Percentiles rank a stretch among this genome's conserved stretches.
phyloP scores from a whole-genome alignment of 1,140 invertebrate genomes.

The Caenorhabditis tropicalis region DNA sequence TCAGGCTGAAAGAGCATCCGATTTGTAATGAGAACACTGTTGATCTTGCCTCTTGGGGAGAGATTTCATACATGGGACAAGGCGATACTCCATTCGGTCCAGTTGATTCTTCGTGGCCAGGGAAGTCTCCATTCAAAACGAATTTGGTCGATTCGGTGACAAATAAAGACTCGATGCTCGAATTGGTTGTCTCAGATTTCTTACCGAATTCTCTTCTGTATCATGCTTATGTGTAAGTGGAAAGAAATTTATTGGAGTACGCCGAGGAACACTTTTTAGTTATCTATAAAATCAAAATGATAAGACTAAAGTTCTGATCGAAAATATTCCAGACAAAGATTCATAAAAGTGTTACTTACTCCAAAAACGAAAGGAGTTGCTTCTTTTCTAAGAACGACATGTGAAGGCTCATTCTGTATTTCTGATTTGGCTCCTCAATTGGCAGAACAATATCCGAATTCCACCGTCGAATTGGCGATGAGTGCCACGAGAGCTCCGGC shows the following conservation, averaged over 20 bases:
- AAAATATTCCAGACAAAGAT: conserved; percentile 8
- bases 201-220: conserved; percentile 60
- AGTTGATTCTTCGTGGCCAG: conserved; percentile 51
- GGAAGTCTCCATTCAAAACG: conserved; percentile 18
- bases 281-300: too few relatives aligned
- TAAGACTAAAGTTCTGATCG: background rate
- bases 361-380: conserved; percentile 38
- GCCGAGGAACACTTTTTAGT: too few relatives aligned
- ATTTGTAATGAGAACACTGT: conserved; percentile 53
- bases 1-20: conserved; percentile 55
- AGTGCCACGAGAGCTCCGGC: conserved; percentile 52
- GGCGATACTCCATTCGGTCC: conserved; percentile 60
- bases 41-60: conserved; percentile 57
- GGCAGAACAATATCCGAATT: conserved; percentile 46
- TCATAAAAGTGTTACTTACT: conserved; percentile 25
- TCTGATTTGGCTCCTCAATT: conserved; percentile 49
- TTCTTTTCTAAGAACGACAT: conserved; percentile 43
- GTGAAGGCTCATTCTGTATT: conserved; percentile 47
- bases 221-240: conserved; percentile 58
- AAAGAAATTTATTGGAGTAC: too few relatives aligned
- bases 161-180: conserved; percentile 46
- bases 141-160: conserved; percentile 25
- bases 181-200: conserved; percentile 56
- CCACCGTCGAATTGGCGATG: conserved; percentile 41
- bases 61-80: conserved; percentile 56